Evolutionary conservation across 2,888 invertebrate genomes (phyloP).

Genomic region (Eupelmus urozonus): DNA sequence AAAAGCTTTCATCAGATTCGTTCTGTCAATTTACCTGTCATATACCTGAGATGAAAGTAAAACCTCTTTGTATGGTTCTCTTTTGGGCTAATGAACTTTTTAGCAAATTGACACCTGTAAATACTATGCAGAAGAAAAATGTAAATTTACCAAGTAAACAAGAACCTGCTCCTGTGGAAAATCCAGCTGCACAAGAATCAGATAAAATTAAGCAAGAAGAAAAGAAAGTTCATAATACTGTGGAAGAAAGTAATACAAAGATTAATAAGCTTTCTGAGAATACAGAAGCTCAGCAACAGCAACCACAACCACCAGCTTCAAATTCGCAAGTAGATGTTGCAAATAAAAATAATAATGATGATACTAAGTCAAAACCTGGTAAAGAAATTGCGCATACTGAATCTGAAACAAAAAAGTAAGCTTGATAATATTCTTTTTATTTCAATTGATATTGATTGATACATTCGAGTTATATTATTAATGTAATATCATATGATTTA

Average conservation of each 20-base stretch:
- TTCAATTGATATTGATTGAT: too few relatives aligned
- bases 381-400: conserved; percentile 17
- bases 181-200: neutral
- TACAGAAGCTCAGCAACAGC: too few relatives aligned
- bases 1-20: neutral
- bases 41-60: neutral
- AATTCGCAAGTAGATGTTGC: too few relatives aligned
- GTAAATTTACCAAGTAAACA: neutral
- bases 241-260: neutral
- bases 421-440: neutral
- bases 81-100: conserved; percentile 42
- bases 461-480: too few relatives aligned
- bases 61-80: conserved; percentile 48
- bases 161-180: neutral
- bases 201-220: conserved; percentile 7
- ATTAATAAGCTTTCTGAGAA: too few relatives aligned
- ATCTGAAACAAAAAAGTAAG: conserved; percentile 22
- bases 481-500: too few relatives aligned
- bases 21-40: conserved; percentile 27
- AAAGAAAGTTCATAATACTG: neutral
- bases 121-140: neutral
- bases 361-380: too few relatives aligned
- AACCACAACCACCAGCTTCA: too few relatives aligned
- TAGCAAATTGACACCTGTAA: neutral
- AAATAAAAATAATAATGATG: neutral